Base-by-base conservation (phyloP, 92 coral and sea anemone species). In the Zoanthus sansibaricus region DNA sequence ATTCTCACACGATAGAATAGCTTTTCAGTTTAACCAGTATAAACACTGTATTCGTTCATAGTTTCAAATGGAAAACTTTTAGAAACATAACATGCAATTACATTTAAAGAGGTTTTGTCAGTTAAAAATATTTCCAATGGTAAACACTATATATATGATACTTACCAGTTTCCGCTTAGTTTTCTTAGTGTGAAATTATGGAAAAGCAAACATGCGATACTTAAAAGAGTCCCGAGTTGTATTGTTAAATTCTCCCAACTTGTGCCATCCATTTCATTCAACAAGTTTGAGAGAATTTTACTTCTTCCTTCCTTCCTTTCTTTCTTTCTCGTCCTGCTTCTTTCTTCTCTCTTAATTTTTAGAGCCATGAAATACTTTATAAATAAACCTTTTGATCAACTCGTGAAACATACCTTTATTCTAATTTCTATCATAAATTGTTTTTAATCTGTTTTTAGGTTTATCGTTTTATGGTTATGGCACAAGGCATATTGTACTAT, bases 381-480 rank as follows among this genome's bases (percentile, higher is more conserved):
- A 37, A 4, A 37, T 37, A 37, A 37, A 37, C 42, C 42, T 37
- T 37, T 37, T 37, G 1, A 37, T 37, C 42, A 4, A 37, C 4
- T 37, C 42, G 42, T 37, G 4, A 18, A 17, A 62, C 30, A 3
- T 7, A 56, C 1, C 21, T 15, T 31, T 9, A 8, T 25, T 18
- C 33, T 20, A 3, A 25, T 7, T 13, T 76, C 42, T n/a, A 20
- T 17, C 4, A 13, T 30, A 14, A 62, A 17, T 14, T 12, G 5
- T 33, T 30, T 69, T 76, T 62, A 3, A 12, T 46, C 33, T n/a
- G 2, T 75, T 44, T 51, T 15, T 87, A 96, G 98, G 90, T 93
- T 12, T 93, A 94, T 52, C 91, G 98, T 33, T 79, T 89, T 58
- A 61, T 83, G 4, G 83, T 96, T 37, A 89, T 96, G 20, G 69